Conservation (phyloP, 2,797 vertebrate species). For the Tapera naevia region DNA sequence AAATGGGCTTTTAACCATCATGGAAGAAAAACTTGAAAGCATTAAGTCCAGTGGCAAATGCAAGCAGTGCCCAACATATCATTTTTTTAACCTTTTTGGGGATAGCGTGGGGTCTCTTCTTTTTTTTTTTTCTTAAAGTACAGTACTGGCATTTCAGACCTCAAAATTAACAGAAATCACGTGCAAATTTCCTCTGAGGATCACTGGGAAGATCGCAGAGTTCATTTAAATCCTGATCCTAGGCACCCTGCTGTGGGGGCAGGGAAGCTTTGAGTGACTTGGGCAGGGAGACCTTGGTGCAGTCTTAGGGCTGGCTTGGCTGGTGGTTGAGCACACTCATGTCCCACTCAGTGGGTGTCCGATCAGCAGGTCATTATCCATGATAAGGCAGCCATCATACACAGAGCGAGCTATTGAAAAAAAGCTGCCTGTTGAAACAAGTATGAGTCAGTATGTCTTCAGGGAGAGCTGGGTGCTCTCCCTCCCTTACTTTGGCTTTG, state of each 20-base stretch:
- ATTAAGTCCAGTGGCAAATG: neutral
- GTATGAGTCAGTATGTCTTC: neutral
- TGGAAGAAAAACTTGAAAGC: neutral
- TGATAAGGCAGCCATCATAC: neutral
- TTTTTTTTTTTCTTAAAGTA: neutral
- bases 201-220: neutral
- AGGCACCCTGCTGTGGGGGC: fast-evolving
- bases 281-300: fast-evolving
- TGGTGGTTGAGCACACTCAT: neutral
- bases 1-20: neutral
- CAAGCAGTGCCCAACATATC: fast-evolving
- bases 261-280: fast-evolving
- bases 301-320: neutral
- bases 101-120: neutral
- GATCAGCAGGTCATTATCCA: neutral
- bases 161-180: neutral
- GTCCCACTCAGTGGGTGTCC: neutral
- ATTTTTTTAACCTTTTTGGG: neutral
- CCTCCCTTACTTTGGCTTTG: neutral
- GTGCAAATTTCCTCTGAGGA: neutral
- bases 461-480: neutral
- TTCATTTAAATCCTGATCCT: neutral
- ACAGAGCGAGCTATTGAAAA: neutral
- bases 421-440: neutral
- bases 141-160: neutral